These are phyloP conservation scores for Conomelus anceps DNA, from an alignment of 2,888 invertebrate genomes.

Conservation along the genomic window DNA sequence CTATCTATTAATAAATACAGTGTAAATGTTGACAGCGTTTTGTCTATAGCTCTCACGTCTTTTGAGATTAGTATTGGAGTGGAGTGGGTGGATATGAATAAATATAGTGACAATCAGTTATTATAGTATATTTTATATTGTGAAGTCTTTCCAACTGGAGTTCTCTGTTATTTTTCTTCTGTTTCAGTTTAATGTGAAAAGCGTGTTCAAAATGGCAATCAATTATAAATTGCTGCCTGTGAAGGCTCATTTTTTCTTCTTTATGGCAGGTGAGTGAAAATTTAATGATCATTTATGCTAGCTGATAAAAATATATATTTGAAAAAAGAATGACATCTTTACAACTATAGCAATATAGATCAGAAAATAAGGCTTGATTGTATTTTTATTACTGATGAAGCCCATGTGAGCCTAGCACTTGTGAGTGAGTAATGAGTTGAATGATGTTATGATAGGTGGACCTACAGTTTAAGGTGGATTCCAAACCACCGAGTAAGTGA, in stretches of 20 bases:
- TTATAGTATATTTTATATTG: not conserved
- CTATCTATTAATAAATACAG: not conserved
- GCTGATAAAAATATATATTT: constrained; percentile 4
- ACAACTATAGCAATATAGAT: too few species aligned
- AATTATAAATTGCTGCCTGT: constrained; percentile 66
- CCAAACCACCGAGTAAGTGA: too few species aligned
- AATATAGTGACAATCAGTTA: not conserved
- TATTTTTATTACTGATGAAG: too few species aligned
- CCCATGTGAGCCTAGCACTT: too few species aligned
- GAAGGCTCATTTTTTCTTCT: constrained; percentile 81
- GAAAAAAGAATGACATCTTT: too few species aligned
- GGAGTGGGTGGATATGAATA: not conserved
- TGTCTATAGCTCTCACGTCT: not conserved
- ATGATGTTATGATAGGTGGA: too few species aligned
- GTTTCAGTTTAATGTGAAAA: not conserved
- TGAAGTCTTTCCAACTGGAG: not conserved
- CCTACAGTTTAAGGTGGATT: too few species aligned
- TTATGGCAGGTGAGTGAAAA: constrained; percentile 69
- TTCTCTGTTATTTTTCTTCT: not conserved
- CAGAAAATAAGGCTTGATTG: too few species aligned
- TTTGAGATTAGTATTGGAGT: not conserved
- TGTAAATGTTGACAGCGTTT: not conserved
- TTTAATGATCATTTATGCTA: not conserved
- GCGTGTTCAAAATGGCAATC: constrained; percentile 48
- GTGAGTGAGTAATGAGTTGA: too few species aligned